Percentiles rank a stretch among this genome's conserved stretches.
phyloP scores from a whole-genome alignment of 2,797 vertebrate species.

The Potorous gilbertii region DNA sequence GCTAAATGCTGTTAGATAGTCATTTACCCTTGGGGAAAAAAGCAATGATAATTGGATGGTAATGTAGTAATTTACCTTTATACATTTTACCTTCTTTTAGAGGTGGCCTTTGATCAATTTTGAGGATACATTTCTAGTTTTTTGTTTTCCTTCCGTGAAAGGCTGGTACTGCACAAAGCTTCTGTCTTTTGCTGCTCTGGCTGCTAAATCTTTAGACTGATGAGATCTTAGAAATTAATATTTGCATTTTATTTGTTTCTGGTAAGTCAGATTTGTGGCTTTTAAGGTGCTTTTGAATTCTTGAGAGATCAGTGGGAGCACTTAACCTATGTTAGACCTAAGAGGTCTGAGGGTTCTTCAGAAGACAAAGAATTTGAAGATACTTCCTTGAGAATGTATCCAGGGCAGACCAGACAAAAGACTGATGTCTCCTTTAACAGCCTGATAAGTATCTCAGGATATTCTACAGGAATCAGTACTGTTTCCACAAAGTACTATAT shows the following conservation, averaged over 20 bases:
- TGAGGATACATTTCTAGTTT: constrained; percentile 53
- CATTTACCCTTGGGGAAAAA: constrained; percentile 79
- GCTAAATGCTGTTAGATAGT: constrained; percentile 56
- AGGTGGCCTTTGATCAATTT: constrained; percentile 56
- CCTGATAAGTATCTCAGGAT: constrained; percentile 90
- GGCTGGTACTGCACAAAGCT: constrained; percentile 30
- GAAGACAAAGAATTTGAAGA: constrained; percentile 90
- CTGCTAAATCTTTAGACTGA: constrained; percentile 21
- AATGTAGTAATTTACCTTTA: constrained; percentile 71
- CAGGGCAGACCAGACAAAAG: constrained; percentile 92
- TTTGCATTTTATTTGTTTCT: constrained; percentile 76
- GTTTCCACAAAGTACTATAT: constrained; percentile 84
- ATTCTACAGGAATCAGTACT: constrained; percentile 86
- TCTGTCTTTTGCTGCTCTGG: constrained; percentile 18
- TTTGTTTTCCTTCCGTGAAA: not conserved
- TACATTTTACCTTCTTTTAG: constrained; percentile 71
- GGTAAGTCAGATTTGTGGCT: constrained; percentile 59
- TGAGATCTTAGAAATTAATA: constrained; percentile 55
- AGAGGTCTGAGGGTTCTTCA: constrained; percentile 87
- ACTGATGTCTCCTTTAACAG: constrained; percentile 90
- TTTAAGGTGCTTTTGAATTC: constrained; percentile 86
- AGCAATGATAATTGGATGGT: constrained; percentile 79
- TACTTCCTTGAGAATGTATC: constrained; percentile 89
- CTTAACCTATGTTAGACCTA: constrained; percentile 90
- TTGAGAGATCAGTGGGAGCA: constrained; percentile 85